Evolutionary conservation across 2,888 invertebrate genomes (phyloP).

Genomic region (Punctoribates punctum): DNA sequence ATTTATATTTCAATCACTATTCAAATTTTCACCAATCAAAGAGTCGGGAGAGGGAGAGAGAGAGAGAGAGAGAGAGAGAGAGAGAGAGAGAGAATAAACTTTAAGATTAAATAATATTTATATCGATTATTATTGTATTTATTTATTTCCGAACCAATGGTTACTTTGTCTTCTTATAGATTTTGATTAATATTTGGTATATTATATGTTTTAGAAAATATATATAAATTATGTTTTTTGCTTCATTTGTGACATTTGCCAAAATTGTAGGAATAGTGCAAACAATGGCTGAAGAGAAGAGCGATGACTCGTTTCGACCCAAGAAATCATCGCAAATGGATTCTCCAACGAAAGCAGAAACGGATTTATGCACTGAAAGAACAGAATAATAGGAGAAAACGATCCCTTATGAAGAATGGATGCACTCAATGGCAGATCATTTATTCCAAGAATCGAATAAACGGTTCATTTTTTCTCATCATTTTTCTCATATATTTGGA

Average conservation of each 20-base stretch:
- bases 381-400: slow-evolving; percentile 21
- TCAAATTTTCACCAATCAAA: background rate
- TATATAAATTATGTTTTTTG: background rate
- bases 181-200: background rate
- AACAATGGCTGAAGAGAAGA: background rate
- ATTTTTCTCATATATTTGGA: background rate
- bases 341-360: background rate
- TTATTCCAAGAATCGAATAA: slow-evolving; percentile 1
- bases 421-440: background rate
- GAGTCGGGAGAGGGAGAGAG: no score
- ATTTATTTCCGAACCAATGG: no score
- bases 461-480: background rate
- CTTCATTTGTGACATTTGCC: background rate
- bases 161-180: no score
- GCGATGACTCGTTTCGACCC: slow-evolving; percentile 16
- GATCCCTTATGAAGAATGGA: slow-evolving; percentile 20
- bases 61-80: no score
- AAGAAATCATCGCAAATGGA: slow-evolving; percentile 30
- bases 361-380: slow-evolving; percentile 28
- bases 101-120: no score
- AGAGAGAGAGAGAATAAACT: no score
- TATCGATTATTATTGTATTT: no score
- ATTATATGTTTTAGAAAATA: background rate
- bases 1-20: slow-evolving; percentile 1
- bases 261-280: background rate